Conservation (phyloP, 2,113 vertebrate species). For the Felis catus region F.catus_Fca126_mat1.0 CM031424.1:70150001-70150500, state of each 20-base stretch:
- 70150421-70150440: not conserved
- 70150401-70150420: not conserved
- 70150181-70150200: not conserved
- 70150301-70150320: not conserved
- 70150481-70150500: not conserved
- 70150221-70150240: not conserved
- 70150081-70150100: not conserved
- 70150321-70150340: accelerated
- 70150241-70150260: not conserved
- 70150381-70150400: not conserved
- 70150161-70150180: not conserved
- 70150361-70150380: not conserved
- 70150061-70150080: not conserved
- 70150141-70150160: not conserved
- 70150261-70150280: not conserved
- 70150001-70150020: not conserved
- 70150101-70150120: not conserved
- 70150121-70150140: not conserved
- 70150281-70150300: not conserved
- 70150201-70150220: not conserved
- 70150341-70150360: not conserved
- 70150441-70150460: not conserved
- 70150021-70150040: not conserved
- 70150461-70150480: not conserved
- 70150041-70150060: not conserved